Percentiles rank a stretch among this genome's conserved stretches.
Evolutionary conservation across 2,888 invertebrate species (phyloP).

Genomic region (Gymnosoma rotundatum): DNA sequence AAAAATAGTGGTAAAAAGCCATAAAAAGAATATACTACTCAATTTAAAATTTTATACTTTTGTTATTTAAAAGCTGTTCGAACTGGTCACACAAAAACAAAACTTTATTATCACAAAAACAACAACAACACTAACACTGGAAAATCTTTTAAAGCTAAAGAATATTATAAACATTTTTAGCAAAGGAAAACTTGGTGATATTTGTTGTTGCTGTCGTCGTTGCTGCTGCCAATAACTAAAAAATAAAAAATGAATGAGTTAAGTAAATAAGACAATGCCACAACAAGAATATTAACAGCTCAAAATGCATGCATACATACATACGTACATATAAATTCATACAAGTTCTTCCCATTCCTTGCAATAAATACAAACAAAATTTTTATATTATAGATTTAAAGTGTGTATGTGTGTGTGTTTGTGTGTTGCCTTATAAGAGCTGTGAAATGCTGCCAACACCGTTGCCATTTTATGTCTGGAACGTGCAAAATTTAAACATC

Average conservation of each 20-base stretch:
- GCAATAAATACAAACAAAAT: background rate
- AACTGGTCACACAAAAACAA: slow-evolving; percentile 17
- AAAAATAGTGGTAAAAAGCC: slow-evolving; percentile 42
- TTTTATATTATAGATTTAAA: background rate
- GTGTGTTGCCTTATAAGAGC: slow-evolving; percentile 42
- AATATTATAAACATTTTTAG: slow-evolving; percentile 2
- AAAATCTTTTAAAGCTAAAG: background rate
- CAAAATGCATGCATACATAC: background rate
- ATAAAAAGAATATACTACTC: slow-evolving; percentile 28
- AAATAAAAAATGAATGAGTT: slow-evolving; percentile 21
- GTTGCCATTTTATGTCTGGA: slow-evolving; percentile 54
- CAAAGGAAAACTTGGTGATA: background rate
- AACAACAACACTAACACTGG: background rate
- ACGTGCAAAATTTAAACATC: slow-evolving; percentile 59
- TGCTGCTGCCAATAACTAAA: slow-evolving; percentile 25
- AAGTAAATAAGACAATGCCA: slow-evolving; percentile 54
- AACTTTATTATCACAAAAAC: slow-evolving; percentile 7
- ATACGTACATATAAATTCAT: background rate
- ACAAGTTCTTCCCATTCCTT: background rate
- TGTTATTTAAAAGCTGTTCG: slow-evolving; percentile 25
- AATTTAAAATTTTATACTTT: slow-evolving; percentile 42
- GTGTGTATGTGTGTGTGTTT: background rate
- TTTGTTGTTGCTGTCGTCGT: slow-evolving; percentile 6
- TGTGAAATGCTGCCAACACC: slow-evolving; percentile 51
- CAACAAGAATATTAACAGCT: slow-evolving; percentile 31